Evolutionary conservation across 2,113 vertebrate species (phyloP).

Genomic region (Leptobrachium leishanense): DNA sequence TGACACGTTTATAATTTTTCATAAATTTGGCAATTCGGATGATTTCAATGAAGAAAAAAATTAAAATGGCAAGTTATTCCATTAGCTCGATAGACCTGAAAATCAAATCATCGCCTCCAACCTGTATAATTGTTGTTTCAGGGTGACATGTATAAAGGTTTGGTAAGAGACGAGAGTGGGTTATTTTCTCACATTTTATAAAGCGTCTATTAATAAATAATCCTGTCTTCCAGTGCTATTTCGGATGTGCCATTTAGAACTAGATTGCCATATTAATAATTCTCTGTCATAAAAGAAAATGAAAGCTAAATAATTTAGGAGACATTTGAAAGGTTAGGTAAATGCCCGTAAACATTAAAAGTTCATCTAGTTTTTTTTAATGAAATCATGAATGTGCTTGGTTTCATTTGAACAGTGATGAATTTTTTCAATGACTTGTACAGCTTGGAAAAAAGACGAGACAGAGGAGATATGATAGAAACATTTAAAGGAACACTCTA

Average conservation of each 20-base stretch:
- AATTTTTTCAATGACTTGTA: too few relatives aligned
- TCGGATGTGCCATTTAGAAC: constrained; percentile 38
- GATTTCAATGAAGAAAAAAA: background rate
- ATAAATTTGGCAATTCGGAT: too few relatives aligned
- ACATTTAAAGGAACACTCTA: too few relatives aligned
- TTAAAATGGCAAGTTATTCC: background rate
- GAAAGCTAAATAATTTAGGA: constrained; percentile 29
- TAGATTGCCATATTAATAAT: constrained; percentile 46
- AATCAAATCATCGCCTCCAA: constrained; percentile 29
- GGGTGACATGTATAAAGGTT: constrained; percentile 12
- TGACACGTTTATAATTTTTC: too few relatives aligned
- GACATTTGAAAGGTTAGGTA: constrained; percentile 42
- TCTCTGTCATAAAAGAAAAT: constrained; percentile 36
- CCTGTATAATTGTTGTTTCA: constrained; percentile 35
- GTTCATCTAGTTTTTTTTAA: background rate
- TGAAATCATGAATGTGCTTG: too few relatives aligned
- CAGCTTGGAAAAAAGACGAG: too few relatives aligned
- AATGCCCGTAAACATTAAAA: constrained; percentile 35
- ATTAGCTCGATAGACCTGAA: constrained; percentile 24
- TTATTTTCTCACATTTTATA: constrained; percentile 31
- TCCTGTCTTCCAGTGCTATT: constrained; percentile 25
- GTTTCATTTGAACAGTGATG: too few relatives aligned
- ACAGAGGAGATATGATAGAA: too few relatives aligned
- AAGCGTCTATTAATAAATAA: constrained; percentile 46
- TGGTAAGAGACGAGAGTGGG: constrained; percentile 29